A percentile compares a stretch with the other conserved stretches of the same genome.
Evolutionary conservation across 2,888 invertebrate species (phyloP).

Genomic region (Germaria angustata): DNA sequence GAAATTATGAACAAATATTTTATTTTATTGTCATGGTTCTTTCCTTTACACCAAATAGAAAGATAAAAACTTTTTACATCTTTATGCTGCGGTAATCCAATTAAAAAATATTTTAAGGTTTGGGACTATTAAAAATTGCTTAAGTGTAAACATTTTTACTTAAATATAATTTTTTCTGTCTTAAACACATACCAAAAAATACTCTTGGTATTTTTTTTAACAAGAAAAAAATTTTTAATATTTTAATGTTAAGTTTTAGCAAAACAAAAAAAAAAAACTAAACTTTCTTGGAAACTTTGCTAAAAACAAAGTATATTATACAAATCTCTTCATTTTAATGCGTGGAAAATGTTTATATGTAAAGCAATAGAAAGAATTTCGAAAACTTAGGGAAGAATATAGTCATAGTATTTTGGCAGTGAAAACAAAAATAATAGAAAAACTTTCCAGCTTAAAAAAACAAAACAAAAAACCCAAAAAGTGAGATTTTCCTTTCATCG

Average conservation of each 20-base stretch:
- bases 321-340: constrained; percentile 40
- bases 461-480: background rate
- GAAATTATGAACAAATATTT: constrained; percentile 20
- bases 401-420: constrained; percentile 31
- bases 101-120: constrained; percentile 30
- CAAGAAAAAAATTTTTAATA: background rate
- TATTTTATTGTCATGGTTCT: constrained; percentile 23
- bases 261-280: background rate
- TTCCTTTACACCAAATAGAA: background rate
- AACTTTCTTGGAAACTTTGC: background rate
- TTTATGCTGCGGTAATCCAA: constrained; percentile 24
- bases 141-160: background rate
- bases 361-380: constrained; percentile 2
- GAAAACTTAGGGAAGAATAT: background rate
- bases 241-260: background rate
- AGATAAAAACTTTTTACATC: background rate
- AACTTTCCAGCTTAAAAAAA: background rate
- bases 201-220: background rate
- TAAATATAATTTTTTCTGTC: background rate
- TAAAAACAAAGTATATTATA: constrained; percentile 29
- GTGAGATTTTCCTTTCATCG: background rate
- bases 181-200: constrained; percentile 13
- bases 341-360: constrained; percentile 4
- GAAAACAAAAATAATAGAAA: background rate
- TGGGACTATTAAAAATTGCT: background rate